A percentile compares a stretch with the other conserved stretches of the same genome.
phyloP scores from a whole-genome alignment of 2,797 vertebrate species.

The Neostethus bicornis region DNA sequence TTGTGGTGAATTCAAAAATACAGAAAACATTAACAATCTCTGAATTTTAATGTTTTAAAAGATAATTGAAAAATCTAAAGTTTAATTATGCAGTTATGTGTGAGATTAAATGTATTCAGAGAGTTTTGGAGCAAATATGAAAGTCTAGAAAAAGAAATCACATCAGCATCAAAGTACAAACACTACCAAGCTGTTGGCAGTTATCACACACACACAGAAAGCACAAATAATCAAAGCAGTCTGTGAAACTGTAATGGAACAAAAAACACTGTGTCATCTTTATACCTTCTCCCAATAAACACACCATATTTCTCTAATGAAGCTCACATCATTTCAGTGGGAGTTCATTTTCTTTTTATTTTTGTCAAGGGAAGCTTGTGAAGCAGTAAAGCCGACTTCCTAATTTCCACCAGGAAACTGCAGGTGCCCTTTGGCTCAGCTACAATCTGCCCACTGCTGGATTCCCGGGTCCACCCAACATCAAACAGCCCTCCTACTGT shows the following conservation, averaged over 20 bases:
- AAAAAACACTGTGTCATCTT: not conserved
- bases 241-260: not conserved
- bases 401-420: conserved; percentile 14
- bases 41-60: too few relatives aligned
- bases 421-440: conserved; percentile 20
- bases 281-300: conserved; percentile 1
- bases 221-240: not conserved
- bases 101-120: not conserved
- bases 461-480: conserved; percentile 39
- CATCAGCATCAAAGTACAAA: not conserved
- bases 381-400: conserved; percentile 29
- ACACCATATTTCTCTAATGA: conserved; percentile 10
- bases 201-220: not conserved
- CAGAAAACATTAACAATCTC: too few relatives aligned
- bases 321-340: not conserved
- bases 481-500: conserved; percentile 47
- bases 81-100: too few relatives aligned
- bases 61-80: too few relatives aligned
- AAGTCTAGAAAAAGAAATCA: not conserved
- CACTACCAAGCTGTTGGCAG: not conserved
- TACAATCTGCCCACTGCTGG: conserved; percentile 9
- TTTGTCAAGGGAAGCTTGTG: conserved; percentile 15
- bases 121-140: conserved; percentile 2
- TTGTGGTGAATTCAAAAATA: conserved; percentile 54
- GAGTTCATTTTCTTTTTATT: conserved; percentile 22